A percentile compares a stretch with the other conserved stretches of the same genome.
Conservation (phyloP, 2,797 vertebrate species). For the Lutjanus campechanus region DNA sequence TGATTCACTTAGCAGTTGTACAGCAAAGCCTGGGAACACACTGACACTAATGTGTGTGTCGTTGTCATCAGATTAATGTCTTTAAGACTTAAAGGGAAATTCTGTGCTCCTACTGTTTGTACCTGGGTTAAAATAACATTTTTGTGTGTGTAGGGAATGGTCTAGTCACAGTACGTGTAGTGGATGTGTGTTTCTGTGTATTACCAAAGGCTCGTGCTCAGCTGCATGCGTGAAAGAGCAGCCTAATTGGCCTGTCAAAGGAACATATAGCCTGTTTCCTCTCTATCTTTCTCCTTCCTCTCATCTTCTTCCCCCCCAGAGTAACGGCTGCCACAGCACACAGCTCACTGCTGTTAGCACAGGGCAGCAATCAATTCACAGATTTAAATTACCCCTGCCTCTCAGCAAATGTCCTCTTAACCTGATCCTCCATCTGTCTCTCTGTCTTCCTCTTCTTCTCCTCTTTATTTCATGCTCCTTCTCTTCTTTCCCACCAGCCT, state of each 20-base stretch:
- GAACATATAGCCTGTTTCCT: conserved; percentile 59
- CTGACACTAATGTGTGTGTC: neutral
- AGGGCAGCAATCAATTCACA: conserved; percentile 76
- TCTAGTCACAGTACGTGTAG: neutral
- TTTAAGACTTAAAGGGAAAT: conserved; percentile 1
- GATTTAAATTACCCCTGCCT: conserved; percentile 78
- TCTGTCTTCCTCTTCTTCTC: conserved; percentile 3
- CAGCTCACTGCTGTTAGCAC: conserved; percentile 56
- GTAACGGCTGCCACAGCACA: conserved; percentile 51
- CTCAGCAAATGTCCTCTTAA: conserved; percentile 66
- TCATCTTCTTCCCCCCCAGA: conserved; percentile 36
- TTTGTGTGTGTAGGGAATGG: neutral
- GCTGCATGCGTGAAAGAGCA: conserved; percentile 60
- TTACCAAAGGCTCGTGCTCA: conserved; percentile 39
- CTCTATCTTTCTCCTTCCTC: conserved; percentile 10
- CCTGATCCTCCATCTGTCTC: conserved; percentile 52
- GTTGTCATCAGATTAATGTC: neutral
- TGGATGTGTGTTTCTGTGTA: conserved; percentile 24
- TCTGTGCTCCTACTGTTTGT: neutral
- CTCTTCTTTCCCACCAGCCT: conserved; percentile 24
- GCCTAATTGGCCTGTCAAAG: conserved; percentile 80
- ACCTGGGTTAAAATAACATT: neutral
- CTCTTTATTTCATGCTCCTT: conserved; percentile 6
- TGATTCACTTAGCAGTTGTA: neutral
- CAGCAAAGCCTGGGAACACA: neutral